phyloP scores from a whole-genome alignment of 35 echinoderm and acorn worm species.

The Ptychodera flava region DNA sequence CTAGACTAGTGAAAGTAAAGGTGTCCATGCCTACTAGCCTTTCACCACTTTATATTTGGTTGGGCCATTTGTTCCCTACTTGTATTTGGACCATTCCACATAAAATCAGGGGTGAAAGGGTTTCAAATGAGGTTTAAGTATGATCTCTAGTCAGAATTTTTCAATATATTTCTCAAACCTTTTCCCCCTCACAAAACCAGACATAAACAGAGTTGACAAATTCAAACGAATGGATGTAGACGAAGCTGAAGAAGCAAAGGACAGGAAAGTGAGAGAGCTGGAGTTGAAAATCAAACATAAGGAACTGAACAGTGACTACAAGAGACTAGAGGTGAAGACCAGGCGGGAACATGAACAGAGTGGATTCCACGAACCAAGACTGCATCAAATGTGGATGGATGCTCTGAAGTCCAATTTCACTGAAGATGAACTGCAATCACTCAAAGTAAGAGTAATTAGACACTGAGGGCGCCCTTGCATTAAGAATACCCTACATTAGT shows the following conservation, averaged over 20 bases:
- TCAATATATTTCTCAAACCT: too few species aligned
- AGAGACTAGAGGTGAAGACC: slow-evolving; percentile 47
- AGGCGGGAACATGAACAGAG: slow-evolving; percentile 50
- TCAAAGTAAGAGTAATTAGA: slow-evolving; percentile 32
- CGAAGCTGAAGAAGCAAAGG: neutral
- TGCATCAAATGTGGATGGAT: slow-evolving; percentile 71
- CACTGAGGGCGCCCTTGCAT: too few species aligned
- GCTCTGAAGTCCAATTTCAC: slow-evolving; percentile 57
- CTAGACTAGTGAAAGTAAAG: too few species aligned
- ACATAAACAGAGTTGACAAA: neutral
- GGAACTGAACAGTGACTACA: slow-evolving; percentile 48
- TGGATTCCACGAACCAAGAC: slow-evolving; percentile 59
- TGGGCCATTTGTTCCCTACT: too few species aligned
- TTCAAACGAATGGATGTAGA: neutral
- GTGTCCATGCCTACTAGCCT: too few species aligned
- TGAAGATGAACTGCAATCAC: slow-evolving; percentile 51
- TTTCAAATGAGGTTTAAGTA: too few species aligned
- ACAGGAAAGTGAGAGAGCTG: slow-evolving; percentile 25
- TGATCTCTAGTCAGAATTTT: too few species aligned
- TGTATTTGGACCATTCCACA: too few species aligned
- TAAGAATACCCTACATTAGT: too few species aligned
- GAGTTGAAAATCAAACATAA: slow-evolving; percentile 80
- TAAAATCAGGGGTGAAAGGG: too few species aligned
- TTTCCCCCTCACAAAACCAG: neutral
- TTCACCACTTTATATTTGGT: too few species aligned